A percentile compares a stretch with the other conserved stretches of the same genome.
Conservation (phyloP, 2,113 vertebrate genomes). For the Apaloderma vittatum region DNA sequence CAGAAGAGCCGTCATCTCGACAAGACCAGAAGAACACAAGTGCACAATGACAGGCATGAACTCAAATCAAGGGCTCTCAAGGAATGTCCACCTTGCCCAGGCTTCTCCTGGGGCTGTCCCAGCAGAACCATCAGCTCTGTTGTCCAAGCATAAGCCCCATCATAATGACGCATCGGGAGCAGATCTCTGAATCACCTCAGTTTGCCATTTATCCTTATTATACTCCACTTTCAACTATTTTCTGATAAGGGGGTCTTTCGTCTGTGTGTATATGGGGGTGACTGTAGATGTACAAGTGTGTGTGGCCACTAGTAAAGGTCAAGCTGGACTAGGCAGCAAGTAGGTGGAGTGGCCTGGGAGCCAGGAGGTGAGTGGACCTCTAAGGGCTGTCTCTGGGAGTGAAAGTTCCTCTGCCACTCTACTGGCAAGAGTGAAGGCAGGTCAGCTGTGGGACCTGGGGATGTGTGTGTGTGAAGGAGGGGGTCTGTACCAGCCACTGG, state of each 20-base stretch:
- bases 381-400: background rate
- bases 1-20: background rate
- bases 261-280: rapidly evolving
- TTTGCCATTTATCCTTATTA: background rate
- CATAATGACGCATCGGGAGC: background rate
- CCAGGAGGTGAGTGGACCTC: background rate
- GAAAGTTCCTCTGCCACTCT: background rate
- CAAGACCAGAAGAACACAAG: background rate
- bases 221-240: background rate
- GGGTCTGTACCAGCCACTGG: background rate
- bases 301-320: background rate
- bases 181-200: background rate
- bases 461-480: too few species aligned
- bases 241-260: background rate
- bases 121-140: rapidly evolving
- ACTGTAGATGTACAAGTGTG: background rate
- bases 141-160: background rate
- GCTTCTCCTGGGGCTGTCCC: rapidly evolving
- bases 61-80: background rate
- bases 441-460: rapidly evolving
- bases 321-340: too few species aligned
- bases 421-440: background rate
- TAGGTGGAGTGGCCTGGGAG: too few species aligned
- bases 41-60: background rate
- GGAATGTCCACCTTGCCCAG: rapidly evolving